Conservation (phyloP, 2,797 vertebrate genomes). For the Sebastes itinus region DNA sequence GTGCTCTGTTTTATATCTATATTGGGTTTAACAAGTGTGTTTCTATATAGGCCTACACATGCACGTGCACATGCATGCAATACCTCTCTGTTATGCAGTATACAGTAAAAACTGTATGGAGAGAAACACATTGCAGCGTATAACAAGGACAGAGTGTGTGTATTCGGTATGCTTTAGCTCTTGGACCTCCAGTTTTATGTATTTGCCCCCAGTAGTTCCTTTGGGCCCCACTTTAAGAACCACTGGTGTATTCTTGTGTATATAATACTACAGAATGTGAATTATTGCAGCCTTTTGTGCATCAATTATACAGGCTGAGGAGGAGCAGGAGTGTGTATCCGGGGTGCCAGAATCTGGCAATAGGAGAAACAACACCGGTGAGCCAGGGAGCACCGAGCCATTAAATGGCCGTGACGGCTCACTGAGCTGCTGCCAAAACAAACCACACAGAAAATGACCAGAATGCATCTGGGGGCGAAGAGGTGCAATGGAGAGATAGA, state of each 20-base stretch:
- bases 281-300: conserved; percentile 3
- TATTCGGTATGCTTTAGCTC: background rate
- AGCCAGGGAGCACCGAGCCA: conserved; percentile 60
- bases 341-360: conserved; percentile 39
- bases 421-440: conserved; percentile 72
- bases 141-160: background rate
- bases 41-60: too few relatives aligned
- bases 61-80: background rate
- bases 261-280: conserved; percentile 1
- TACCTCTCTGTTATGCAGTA: background rate
- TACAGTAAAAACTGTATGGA: background rate
- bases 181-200: background rate
- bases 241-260: background rate
- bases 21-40: background rate
- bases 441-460: conserved; percentile 71
- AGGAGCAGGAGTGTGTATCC: conserved; percentile 18
- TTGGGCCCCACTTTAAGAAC: background rate
- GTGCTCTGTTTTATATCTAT: background rate
- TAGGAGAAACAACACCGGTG: conserved; percentile 42
- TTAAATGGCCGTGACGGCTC: conserved; percentile 68
- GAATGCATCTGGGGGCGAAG: conserved; percentile 62
- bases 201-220: background rate
- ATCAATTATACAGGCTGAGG: conserved; percentile 29
- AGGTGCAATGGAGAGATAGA: conserved; percentile 56
- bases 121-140: background rate